Evolutionary conservation across 2,797 vertebrate genomes (phyloP).

Genomic region (Setipinna tenuifilis): DNA sequence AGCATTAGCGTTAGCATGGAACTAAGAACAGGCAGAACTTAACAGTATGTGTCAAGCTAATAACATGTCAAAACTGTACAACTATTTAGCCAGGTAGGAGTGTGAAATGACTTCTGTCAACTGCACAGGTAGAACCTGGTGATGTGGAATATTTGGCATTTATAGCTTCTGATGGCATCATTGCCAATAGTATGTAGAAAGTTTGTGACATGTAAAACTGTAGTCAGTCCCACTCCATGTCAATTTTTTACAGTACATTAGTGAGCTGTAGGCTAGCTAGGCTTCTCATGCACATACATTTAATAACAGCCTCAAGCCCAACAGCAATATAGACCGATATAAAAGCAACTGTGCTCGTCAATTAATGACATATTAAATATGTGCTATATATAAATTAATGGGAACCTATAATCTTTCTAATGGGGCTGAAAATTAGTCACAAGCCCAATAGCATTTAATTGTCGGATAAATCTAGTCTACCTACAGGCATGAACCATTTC

Average conservation of each 20-base stretch:
- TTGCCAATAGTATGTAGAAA: too few species aligned
- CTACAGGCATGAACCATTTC: background rate
- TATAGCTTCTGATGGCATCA: too few species aligned
- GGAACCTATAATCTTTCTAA: too few species aligned
- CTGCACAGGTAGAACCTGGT: too few species aligned
- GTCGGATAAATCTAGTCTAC: background rate
- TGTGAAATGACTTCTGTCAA: too few species aligned
- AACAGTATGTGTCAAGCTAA: too few species aligned
- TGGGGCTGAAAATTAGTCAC: too few species aligned
- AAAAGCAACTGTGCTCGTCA: background rate
- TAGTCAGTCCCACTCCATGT: background rate
- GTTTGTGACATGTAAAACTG: too few species aligned
- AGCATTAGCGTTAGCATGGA: background rate
- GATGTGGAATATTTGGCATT: too few species aligned
- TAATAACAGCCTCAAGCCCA: background rate
- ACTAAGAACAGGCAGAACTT: background rate
- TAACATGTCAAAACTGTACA: background rate
- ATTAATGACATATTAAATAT: too few species aligned
- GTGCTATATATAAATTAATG: too few species aligned
- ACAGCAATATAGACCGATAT: background rate
- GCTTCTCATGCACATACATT: background rate
- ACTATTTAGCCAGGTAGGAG: too few species aligned
- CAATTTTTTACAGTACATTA: background rate
- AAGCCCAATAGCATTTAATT: background rate
- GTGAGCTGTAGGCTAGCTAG: background rate